A percentile compares a stretch with the other conserved stretches of the same genome.
Evolutionary conservation across 2,888 invertebrate species (phyloP).

Genomic region (Temnothorax unifasciatus): DNA sequence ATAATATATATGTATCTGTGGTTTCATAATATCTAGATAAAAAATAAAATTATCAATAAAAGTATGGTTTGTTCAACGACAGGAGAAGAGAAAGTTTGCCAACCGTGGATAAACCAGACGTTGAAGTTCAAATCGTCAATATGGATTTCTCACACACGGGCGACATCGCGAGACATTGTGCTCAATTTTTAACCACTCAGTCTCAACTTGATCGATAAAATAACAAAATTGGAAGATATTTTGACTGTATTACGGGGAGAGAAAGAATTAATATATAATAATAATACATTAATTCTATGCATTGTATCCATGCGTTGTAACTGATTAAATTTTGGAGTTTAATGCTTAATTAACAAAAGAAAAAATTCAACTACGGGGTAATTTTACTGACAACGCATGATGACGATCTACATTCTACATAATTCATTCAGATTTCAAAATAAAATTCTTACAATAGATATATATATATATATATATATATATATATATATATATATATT

Average conservation of each 20-base stretch:
- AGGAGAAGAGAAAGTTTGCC: background rate
- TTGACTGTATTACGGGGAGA: background rate
- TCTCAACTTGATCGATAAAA: conserved; percentile 12
- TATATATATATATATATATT: too few relatives aligned
- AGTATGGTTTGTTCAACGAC: background rate
- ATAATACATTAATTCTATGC: too few relatives aligned
- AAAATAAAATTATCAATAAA: background rate
- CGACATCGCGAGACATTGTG: conserved; percentile 10
- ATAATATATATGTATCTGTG: background rate
- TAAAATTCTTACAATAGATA: background rate
- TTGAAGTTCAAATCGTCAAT: background rate
- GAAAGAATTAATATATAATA: background rate
- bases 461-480: too few relatives aligned
- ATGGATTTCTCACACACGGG: conserved; percentile 5
- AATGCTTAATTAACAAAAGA: too few relatives aligned
- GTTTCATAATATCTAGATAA: background rate
- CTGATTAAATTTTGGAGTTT: too few relatives aligned
- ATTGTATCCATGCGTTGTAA: too few relatives aligned
- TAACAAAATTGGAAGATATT: background rate
- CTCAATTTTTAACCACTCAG: background rate
- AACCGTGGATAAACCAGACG: conserved; percentile 8
- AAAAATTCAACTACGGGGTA: too few relatives aligned
- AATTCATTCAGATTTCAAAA: background rate
- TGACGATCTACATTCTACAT: background rate
- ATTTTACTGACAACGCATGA: too few relatives aligned